Evolutionary conservation across 2,113 vertebrate species (phyloP).

Genomic region (Isurus oxyrinchus): DNA sequence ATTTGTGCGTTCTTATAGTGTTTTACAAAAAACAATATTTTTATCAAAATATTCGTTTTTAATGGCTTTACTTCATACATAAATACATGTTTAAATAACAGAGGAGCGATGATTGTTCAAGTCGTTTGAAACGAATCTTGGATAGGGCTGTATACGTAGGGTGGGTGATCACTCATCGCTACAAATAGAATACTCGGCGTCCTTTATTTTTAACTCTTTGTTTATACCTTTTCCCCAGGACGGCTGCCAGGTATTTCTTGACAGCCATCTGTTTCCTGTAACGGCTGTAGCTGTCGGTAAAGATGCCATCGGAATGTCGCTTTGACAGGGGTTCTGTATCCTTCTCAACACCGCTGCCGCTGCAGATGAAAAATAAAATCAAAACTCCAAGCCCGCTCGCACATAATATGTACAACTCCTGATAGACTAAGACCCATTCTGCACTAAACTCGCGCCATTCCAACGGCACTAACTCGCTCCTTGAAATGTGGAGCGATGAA

Average conservation of each 20-base stretch:
- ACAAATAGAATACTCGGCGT: slow-evolving; percentile 93
- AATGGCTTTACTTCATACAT: slow-evolving; percentile 99
- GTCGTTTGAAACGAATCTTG: slow-evolving; percentile 80
- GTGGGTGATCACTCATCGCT: slow-evolving; percentile 68
- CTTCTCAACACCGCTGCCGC: slow-evolving; percentile 66
- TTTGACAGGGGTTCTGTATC: slow-evolving; percentile 84
- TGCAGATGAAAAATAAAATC: slow-evolving; percentile 44
- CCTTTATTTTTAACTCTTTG: slow-evolving; percentile 99
- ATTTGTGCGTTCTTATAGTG: slow-evolving; percentile 86
- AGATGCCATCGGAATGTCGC: slow-evolving; percentile 95
- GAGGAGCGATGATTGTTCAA: slow-evolving; percentile 81
- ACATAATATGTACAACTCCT: neutral
- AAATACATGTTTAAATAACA: slow-evolving; percentile 97
- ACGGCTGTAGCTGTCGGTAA: slow-evolving; percentile 99
- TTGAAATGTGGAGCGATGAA: neutral
- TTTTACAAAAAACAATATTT: slow-evolving; percentile 97
- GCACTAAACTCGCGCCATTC: neutral
- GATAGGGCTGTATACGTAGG: slow-evolving; percentile 69
- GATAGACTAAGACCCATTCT: neutral
- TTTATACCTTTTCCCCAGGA: slow-evolving; percentile 99
- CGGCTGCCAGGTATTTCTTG: slow-evolving; percentile 97
- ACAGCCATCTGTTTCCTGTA: slow-evolving; percentile 99
- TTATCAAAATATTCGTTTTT: slow-evolving; percentile 99
- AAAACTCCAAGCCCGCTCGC: neutral
- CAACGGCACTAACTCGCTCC: neutral